Percentiles rank a stretch among this genome's conserved stretches.
Evolutionary conservation across 2,113 vertebrate species (phyloP).

Genomic region (Nerophis lumbriciformis): DNA sequence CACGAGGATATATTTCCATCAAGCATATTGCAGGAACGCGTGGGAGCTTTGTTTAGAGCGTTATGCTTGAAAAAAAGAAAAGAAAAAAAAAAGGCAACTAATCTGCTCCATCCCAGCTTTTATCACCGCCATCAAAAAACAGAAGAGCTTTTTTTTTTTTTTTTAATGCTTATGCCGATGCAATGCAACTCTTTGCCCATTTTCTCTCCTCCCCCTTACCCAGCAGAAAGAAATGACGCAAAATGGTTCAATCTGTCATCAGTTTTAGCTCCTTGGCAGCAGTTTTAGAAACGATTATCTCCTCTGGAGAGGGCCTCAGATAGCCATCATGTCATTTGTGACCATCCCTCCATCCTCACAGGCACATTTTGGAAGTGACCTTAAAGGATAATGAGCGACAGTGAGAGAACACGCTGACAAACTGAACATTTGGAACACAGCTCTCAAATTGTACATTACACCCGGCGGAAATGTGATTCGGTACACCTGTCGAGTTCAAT

Average conservation of each 20-base stretch:
- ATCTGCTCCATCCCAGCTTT: conserved; percentile 56
- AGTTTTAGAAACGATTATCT: conserved; percentile 46
- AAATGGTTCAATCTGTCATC: conserved; percentile 34
- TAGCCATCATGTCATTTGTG: conserved; percentile 50
- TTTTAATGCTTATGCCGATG: conserved; percentile 59
- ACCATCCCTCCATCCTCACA: conserved; percentile 37
- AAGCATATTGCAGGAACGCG: conserved; percentile 36
- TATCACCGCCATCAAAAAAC: conserved; percentile 54
- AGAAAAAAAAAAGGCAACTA: conserved; percentile 48
- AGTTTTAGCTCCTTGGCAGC: conserved; percentile 43
- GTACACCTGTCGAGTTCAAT: not conserved
- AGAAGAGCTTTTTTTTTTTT: conserved; percentile 39
- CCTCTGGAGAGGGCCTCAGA: conserved; percentile 31
- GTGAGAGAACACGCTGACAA: conserved; percentile 11
- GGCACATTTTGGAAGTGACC: conserved; percentile 44
- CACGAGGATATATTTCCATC: conserved; percentile 32
- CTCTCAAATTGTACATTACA: not conserved
- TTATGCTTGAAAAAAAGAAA: conserved; percentile 18
- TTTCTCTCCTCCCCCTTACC: conserved; percentile 13
- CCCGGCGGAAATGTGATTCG: not conserved
- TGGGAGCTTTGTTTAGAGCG: conserved; percentile 39
- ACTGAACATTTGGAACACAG: not conserved
- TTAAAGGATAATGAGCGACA: conserved; percentile 30
- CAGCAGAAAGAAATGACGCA: conserved; percentile 15
- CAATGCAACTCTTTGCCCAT: conserved; percentile 34